Evolutionary conservation across 2,888 invertebrate species (phyloP).

Genomic region (Cyclophora albipunctata): DNA sequence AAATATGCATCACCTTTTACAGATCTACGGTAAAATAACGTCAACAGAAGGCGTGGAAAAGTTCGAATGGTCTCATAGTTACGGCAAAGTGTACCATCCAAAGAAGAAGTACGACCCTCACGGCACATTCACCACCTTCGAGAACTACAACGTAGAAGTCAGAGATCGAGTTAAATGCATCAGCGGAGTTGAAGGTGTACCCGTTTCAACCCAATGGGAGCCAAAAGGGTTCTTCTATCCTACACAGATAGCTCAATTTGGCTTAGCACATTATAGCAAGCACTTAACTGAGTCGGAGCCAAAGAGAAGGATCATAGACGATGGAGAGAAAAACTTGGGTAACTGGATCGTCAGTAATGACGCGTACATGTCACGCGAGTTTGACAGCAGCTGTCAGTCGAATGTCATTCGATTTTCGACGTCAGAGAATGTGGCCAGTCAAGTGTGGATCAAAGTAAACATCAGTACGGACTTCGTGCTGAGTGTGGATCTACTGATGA

Average conservation of each 20-base stretch:
- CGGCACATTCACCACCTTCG: conserved; percentile 97
- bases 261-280: conserved; percentile 97
- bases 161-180: conserved; percentile 97
- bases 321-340: conserved; percentile 80
- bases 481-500: conserved; percentile 81
- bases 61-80: conserved; percentile 97
- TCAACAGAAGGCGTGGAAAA: conserved; percentile 82
- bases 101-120: conserved; percentile 91
- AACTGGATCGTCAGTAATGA: conserved; percentile 85
- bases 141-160: conserved; percentile 98
- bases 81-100: conserved; percentile 92
- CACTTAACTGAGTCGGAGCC: conserved; percentile 91
- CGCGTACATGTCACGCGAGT: conserved; percentile 78
- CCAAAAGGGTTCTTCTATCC: conserved; percentile 97
- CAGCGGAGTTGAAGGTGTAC: conserved; percentile 94
- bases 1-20: conserved; percentile 4
- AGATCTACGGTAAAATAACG: conserved; percentile 90
- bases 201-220: conserved; percentile 98
- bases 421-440: conserved; percentile 79
- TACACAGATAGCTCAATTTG: conserved; percentile 99
- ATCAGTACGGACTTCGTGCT: conserved; percentile 81
- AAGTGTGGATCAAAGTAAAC: conserved; percentile 78
- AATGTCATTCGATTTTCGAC: conserved; percentile 84
- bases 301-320: conserved; percentile 80
- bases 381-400: conserved; percentile 74